Evolutionary conservation across 2,113 vertebrate species (phyloP).

Genomic region (Prochilodus magdalenae): DNA sequence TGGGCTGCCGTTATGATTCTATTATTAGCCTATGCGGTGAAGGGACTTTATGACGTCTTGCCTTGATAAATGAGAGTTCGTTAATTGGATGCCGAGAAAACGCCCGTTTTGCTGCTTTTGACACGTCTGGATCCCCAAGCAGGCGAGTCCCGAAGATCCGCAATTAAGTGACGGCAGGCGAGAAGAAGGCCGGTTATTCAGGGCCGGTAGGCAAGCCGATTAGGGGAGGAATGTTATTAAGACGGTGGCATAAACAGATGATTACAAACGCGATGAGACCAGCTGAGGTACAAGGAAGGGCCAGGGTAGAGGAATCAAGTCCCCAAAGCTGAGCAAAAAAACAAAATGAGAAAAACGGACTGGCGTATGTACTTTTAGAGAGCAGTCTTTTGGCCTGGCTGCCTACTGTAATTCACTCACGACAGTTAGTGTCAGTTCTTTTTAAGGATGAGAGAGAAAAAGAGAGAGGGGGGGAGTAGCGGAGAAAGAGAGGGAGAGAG

Average conservation of each 20-base stretch:
- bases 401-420: conserved; percentile 7
- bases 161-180: conserved; percentile 58
- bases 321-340: not conserved
- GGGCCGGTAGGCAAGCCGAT: conserved; percentile 76
- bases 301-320: conserved; percentile 17
- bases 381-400: conserved; percentile 1
- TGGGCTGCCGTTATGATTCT: conserved; percentile 57
- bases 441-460: not conserved
- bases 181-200: conserved; percentile 68
- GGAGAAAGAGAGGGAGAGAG: not conserved
- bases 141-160: conserved; percentile 52
- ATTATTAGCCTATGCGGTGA: conserved; percentile 54
- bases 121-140: conserved; percentile 54
- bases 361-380: not conserved
- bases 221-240: conserved; percentile 69
- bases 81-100: conserved; percentile 58
- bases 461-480: not conserved
- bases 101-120: conserved; percentile 54
- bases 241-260: conserved; percentile 67
- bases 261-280: conserved; percentile 60
- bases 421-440: not conserved
- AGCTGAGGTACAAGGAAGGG: conserved; percentile 45
- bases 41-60: conserved; percentile 34
- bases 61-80: conserved; percentile 59
- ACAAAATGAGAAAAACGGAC: not conserved